phyloP scores from a whole-genome alignment of 2,888 invertebrate species.

The Drosophila sordidula region DNA sequence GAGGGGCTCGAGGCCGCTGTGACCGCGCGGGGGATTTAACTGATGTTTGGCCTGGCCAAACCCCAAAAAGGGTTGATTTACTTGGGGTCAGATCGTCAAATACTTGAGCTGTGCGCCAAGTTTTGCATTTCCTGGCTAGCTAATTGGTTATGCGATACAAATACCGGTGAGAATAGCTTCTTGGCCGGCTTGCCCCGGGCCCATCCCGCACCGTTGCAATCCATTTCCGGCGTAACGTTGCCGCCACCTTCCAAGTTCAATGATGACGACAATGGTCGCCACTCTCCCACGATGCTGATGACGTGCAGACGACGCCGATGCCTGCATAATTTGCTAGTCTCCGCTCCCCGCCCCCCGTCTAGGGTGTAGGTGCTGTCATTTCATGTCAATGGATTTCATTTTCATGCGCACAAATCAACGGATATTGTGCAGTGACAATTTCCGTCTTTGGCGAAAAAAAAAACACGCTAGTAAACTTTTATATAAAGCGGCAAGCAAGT shows the following conservation, averaged over 20 bases:
- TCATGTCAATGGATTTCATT: conserved; percentile 71
- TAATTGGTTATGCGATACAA: conserved; percentile 75
- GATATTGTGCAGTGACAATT: conserved; percentile 81
- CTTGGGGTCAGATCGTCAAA: conserved; percentile 40
- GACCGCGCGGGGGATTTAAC: conserved; percentile 4
- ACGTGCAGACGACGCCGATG: conserved; percentile 25
- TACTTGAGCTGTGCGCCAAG: conserved; percentile 28
- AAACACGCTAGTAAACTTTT: conserved; percentile 40
- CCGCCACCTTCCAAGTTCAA: conserved; percentile 26
- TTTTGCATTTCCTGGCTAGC: conserved; percentile 48
- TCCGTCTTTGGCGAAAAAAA: conserved; percentile 57
- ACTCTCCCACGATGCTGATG: conserved; percentile 25
- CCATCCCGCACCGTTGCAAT: conserved; percentile 19
- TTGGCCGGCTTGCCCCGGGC: no score
- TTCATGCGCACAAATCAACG: conserved; percentile 75
- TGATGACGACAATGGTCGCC: conserved; percentile 46
- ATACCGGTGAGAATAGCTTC: conserved; percentile 15
- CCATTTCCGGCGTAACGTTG: conserved; percentile 40
- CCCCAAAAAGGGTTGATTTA: conserved; percentile 59
- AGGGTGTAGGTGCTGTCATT: conserved; percentile 38
- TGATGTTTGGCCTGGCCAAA: conserved; percentile 12
- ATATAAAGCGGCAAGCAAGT: conserved; percentile 11
- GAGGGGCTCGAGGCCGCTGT: conserved; percentile 20
- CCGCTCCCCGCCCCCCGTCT: not conserved
- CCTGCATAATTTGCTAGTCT: conserved; percentile 60